Evolutionary conservation across 2,888 invertebrate genomes (phyloP).

Genomic region (Torymus auratus): DNA sequence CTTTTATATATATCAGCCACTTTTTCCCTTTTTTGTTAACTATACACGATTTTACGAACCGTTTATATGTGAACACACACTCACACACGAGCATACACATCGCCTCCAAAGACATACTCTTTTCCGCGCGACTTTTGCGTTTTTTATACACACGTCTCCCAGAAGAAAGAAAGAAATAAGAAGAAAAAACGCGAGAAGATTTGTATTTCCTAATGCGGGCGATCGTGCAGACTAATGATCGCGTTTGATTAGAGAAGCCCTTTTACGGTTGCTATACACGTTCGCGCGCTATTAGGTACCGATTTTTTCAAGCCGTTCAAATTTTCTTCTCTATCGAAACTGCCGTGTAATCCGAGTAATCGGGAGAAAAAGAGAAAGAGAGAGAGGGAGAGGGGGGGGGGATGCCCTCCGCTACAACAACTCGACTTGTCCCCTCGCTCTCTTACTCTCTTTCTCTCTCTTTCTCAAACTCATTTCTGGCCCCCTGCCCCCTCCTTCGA

Average conservation of each 20-base stretch:
- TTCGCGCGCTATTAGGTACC: no score
- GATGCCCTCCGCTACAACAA: no score
- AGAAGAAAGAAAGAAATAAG: no score
- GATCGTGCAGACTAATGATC: no score
- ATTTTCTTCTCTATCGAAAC: slow-evolving; percentile 5
- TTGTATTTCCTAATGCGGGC: no score
- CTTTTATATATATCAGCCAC: slow-evolving; percentile 15
- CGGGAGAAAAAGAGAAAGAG: background rate
- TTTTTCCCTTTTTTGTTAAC: slow-evolving; percentile 7
- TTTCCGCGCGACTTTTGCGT: no score
- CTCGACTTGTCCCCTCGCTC: background rate
- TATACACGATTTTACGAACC: slow-evolving; percentile 16
- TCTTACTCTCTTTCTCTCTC: slow-evolving; percentile 7
- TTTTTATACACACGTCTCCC: no score
- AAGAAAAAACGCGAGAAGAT: no score
- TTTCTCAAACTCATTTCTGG: slow-evolving; percentile 42
- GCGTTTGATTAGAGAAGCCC: no score
- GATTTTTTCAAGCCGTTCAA: no score
- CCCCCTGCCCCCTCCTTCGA: background rate
- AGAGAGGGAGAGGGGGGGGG: background rate
- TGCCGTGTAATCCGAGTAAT: background rate
- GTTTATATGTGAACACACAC: background rate
- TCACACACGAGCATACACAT: background rate
- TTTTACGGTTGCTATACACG: no score
- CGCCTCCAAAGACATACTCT: slow-evolving; percentile 3